phyloP scores from a whole-genome alignment of 2,888 invertebrate species.

The Mantis religiosa region DNA sequence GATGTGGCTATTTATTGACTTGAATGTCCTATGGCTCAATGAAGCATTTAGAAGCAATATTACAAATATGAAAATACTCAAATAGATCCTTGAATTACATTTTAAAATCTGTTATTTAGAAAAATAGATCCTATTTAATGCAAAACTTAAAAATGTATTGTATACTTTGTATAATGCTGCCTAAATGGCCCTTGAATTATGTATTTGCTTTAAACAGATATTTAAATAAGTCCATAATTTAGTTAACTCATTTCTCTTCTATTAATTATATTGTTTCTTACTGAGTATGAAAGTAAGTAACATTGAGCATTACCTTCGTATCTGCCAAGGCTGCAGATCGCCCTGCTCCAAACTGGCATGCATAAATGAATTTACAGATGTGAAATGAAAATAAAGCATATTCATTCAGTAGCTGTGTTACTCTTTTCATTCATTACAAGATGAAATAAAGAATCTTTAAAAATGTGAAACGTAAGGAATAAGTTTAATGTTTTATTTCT shows the following conservation, averaged over 20 bases:
- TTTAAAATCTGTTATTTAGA: no score
- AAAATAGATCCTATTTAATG: no score
- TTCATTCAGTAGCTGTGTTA: background rate
- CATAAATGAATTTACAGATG: background rate
- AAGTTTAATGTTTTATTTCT: no score
- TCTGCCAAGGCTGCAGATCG: background rate
- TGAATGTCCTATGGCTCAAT: no score
- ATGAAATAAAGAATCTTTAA: no score
- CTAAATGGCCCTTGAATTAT: background rate
- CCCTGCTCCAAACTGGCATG: background rate
- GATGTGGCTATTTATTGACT: no score
- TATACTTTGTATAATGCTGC: background rate
- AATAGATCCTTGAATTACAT: no score
- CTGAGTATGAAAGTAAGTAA: background rate
- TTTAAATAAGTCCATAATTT: no score
- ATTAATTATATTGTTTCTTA: background rate
- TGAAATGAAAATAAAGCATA: background rate
- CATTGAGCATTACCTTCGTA: background rate
- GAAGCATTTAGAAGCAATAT: no score
- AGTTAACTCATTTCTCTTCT: background rate
- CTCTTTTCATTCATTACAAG: background rate
- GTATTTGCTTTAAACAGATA: background rate
- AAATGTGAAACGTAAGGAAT: no score
- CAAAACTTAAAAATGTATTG: no score
- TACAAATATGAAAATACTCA: no score